A percentile compares a stretch with the other conserved stretches of the same genome.
Conservation (phyloP, 2,113 vertebrate species). For the Hemiprocne comata region DNA sequence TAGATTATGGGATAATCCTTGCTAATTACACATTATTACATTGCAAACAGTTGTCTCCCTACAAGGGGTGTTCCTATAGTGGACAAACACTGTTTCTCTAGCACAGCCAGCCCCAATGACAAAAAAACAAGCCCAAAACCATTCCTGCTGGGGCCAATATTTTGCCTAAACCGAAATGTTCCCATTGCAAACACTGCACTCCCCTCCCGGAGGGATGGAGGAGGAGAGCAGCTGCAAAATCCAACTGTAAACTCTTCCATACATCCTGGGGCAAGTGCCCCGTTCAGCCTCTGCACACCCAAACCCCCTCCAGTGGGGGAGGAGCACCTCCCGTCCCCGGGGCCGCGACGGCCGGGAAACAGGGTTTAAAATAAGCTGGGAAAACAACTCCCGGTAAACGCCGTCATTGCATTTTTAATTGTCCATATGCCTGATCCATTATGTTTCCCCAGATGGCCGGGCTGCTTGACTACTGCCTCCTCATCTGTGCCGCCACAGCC, state of each 20-base stretch:
- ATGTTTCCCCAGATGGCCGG: constrained; percentile 12
- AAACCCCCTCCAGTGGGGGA: not conserved
- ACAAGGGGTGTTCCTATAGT: not conserved
- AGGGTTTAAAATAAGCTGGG: constrained; percentile 1
- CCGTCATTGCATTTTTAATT: not conserved
- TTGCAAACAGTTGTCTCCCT: not conserved
- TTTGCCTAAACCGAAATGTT: not conserved
- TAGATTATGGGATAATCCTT: constrained; percentile 44
- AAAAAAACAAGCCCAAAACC: not conserved
- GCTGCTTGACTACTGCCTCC: constrained; percentile 9
- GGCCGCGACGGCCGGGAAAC: not conserved
- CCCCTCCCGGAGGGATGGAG: not conserved
- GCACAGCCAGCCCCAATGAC: not conserved
- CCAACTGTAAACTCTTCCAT: not conserved
- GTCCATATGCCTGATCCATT: constrained; percentile 16
- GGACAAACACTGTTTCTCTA: not conserved
- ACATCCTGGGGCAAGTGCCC: accelerated
- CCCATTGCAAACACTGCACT: not conserved
- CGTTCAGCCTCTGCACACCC: not conserved
- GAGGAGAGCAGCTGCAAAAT: not conserved
- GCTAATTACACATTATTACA: constrained; percentile 45
- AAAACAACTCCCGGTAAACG: not conserved
- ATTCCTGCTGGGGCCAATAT: not conserved
- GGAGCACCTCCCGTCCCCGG: accelerated
- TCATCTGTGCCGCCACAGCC: not conserved